Evolutionary conservation across 2,888 invertebrate species (phyloP), one percentile per base, ranked within the genome.

Genomic region (Clanis bilineata): DNA sequence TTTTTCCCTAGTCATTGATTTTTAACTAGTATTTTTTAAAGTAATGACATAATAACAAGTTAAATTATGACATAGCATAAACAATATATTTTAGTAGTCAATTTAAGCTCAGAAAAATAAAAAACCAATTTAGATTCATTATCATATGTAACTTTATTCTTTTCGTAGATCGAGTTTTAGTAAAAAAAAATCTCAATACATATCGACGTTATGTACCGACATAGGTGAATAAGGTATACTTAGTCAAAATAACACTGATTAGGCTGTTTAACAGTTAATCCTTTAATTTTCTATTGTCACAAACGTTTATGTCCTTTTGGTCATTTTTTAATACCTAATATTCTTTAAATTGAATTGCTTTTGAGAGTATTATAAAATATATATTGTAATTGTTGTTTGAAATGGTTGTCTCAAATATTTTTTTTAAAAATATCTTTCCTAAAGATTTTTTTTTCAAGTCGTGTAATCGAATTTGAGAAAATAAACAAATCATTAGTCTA

Each of bases 201-300:
- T 92, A 92, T 92, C 92, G 92, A 88, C 90, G 91, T 91, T 90
- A 86, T 85, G 87, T 85, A 89, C 87, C 85, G 78, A 82, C 67
- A 69, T 66, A 71, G 79, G 67, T 85, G 88, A 90, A 84, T 69
- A 76, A 78, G 64, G 77, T 67, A 62, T 69, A 71, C 90, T 90
- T 91, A 91, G 91, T 88, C 85, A 91, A 90, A 88, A 88, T 82
- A 77, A 77, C 80, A 81, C 71, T 74, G 71, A 71, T 80, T 89
- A 88, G 86, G 85, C 91, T 92, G 91, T 91, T 75, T 81, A 76
- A 92, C 91, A 90, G 91, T 90, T 32, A 44, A 57, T 57, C 25
- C 44, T 28, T 57, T 57, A 43, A 41, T 44, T 28, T 56, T 57
- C 51, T 51, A 51, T 32, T 21, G 18, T 32, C 51, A 32, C 51